Percentiles rank a stretch among this genome's conserved stretches.
phyloP scores from a whole-genome alignment of 2,113 vertebrate species.

The Protobothrops mucrosquamatus region DNA sequence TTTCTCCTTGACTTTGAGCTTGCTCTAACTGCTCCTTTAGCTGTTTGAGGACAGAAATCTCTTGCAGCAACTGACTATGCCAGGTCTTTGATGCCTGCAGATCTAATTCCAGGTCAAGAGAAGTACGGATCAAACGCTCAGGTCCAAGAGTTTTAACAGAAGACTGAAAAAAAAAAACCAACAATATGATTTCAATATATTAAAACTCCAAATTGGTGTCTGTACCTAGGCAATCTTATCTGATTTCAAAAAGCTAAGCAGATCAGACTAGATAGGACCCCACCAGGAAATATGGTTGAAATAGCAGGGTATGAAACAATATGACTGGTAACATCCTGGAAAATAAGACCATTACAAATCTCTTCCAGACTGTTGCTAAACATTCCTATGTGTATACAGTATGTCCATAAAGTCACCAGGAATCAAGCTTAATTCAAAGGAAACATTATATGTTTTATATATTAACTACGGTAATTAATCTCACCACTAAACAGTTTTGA shows the following conservation, averaged over 20 bases:
- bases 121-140: conserved; percentile 87
- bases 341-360: not conserved
- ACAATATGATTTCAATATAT: not conserved
- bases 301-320: not conserved
- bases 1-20: conserved; percentile 83
- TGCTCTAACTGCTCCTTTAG: conserved; percentile 88
- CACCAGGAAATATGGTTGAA: not conserved
- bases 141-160: conserved; percentile 70
- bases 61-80: conserved; percentile 84
- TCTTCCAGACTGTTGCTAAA: not conserved
- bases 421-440: not conserved
- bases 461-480: not conserved
- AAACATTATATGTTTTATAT: not conserved
- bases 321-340: not conserved
- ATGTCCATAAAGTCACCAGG: not conserved
- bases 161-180: conserved; percentile 66
- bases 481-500: not conserved
- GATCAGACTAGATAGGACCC: not conserved
- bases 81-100: conserved; percentile 91
- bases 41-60: conserved; percentile 85
- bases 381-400: not conserved
- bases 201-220: not conserved
- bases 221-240: not conserved
- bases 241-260: not conserved
- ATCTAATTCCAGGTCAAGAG: conserved; percentile 92